Percentiles rank a stretch among this genome's conserved stretches.
These are phyloP conservation scores for Poecilobothrus nobilitatus DNA, from an alignment of 2,888 invertebrate genomes.

Conservation along the genomic window DNA sequence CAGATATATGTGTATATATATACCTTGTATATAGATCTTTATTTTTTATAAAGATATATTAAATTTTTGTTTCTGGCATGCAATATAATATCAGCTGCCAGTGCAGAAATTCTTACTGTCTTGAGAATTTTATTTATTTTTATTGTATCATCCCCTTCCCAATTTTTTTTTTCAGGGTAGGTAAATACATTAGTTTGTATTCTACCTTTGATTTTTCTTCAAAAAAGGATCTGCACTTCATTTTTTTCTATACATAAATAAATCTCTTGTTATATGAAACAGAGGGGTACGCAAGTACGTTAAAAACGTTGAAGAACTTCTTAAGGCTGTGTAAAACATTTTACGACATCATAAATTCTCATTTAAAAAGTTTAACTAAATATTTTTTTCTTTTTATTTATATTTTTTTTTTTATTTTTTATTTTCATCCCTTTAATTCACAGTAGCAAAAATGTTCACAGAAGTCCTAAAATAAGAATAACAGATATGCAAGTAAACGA, in stretches of 20 bases:
- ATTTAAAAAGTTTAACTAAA: slow-evolving; percentile 19
- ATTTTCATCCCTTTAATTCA: background rate
- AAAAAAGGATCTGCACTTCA: no score
- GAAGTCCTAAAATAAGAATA: background rate
- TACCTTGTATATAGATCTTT: no score
- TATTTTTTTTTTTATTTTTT: background rate
- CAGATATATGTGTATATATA: background rate
- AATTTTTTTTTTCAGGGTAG: no score
- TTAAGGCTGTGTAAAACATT: slow-evolving; percentile 12
- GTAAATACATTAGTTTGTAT: no score
- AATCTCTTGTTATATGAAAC: no score
- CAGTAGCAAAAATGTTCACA: background rate
- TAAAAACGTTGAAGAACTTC: background rate
- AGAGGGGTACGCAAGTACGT: background rate
- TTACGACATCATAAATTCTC: slow-evolving; percentile 22
- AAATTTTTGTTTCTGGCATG: background rate
- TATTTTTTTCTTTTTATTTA: background rate
- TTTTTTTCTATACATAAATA: no score
- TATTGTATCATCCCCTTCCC: background rate
- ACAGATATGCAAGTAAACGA: background rate
- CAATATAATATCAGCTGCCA: slow-evolving; percentile 6
- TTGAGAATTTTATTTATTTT: background rate
- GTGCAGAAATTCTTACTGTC: slow-evolving; percentile 1
- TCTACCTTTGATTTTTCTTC: no score
- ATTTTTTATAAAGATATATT: no score